Evolutionary conservation across 2,797 vertebrate genomes (phyloP).

Genomic region (Galagoides demidoff): DNA sequence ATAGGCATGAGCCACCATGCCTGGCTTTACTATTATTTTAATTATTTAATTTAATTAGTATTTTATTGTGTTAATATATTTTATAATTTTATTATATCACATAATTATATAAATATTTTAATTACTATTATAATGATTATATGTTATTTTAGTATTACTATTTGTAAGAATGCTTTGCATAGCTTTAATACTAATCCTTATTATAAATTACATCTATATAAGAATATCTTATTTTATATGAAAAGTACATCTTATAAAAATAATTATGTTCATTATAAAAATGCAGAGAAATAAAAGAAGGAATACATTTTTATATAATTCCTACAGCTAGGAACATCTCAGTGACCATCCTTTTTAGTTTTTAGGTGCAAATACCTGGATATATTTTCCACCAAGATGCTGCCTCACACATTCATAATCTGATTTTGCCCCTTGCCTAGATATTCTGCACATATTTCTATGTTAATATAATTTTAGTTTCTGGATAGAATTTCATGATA

Average conservation of each 20-base stretch:
- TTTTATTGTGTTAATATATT: neutral
- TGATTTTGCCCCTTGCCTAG: neutral
- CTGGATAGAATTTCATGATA: slow-evolving; percentile 4
- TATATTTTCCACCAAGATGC: neutral
- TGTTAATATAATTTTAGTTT: slow-evolving; percentile 47
- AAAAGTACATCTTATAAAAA: slow-evolving; percentile 42
- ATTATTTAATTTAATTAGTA: neutral
- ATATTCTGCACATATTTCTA: neutral
- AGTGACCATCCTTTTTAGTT: neutral
- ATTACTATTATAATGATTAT: neutral
- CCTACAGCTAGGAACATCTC: neutral
- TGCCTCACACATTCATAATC: neutral
- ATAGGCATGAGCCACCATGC: neutral
- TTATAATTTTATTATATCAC: neutral
- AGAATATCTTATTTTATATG: slow-evolving; percentile 2
- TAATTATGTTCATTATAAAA: slow-evolving; percentile 35
- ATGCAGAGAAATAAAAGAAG: slow-evolving; percentile 24
- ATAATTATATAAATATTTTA: neutral
- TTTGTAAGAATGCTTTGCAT: slow-evolving; percentile 25
- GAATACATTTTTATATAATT: neutral
- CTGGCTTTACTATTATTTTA: neutral
- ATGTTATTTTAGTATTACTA: slow-evolving; percentile 11
- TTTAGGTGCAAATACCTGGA: neutral
- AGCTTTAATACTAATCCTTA: slow-evolving; percentile 22
- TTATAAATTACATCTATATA: neutral